Evolutionary conservation across 2,888 invertebrate species (phyloP).

Genomic region (Eudasyphora cyanicolor): DNA sequence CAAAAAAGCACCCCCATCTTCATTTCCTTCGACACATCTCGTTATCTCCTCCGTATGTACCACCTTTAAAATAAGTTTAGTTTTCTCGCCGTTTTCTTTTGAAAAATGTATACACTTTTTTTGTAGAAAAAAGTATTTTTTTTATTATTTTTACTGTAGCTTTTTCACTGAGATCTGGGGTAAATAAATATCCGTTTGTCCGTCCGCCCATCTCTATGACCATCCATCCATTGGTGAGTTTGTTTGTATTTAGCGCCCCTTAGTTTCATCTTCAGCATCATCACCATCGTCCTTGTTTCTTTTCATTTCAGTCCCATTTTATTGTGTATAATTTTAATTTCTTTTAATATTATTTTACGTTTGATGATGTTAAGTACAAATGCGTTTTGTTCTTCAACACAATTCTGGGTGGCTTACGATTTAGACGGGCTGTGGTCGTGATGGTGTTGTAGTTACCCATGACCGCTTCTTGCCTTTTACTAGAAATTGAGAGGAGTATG

Average conservation of each 20-base stretch:
- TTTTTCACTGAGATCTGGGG: background rate
- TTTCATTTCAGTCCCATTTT: conserved; percentile 43
- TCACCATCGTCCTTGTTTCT: background rate
- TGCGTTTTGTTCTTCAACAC: conserved; percentile 16
- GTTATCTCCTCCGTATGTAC: conserved; percentile 1
- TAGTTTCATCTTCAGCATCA: conserved; percentile 7
- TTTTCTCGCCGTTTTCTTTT: background rate
- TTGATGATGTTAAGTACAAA: conserved; percentile 43
- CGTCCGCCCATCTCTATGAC: no score
- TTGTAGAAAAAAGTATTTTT: background rate
- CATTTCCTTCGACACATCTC: background rate
- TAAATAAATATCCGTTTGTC: conserved; percentile 18
- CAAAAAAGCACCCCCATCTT: conserved; percentile 54
- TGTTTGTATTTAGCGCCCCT: conserved; percentile 59
- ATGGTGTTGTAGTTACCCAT: background rate
- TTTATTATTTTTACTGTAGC: background rate
- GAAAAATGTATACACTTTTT: background rate
- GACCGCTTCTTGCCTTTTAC: conserved; percentile 7
- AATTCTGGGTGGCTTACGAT: no score
- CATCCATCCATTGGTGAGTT: no score
- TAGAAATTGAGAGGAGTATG: background rate
- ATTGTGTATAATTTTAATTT: conserved; percentile 27
- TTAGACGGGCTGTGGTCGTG: no score
- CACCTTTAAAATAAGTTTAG: conserved; percentile 27
- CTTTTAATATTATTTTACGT: conserved; percentile 34